A percentile compares a stretch with the other conserved stretches of the same genome.
Evolutionary conservation across 2,888 invertebrate species (phyloP).

Genomic region (Apotomis capreana): DNA sequence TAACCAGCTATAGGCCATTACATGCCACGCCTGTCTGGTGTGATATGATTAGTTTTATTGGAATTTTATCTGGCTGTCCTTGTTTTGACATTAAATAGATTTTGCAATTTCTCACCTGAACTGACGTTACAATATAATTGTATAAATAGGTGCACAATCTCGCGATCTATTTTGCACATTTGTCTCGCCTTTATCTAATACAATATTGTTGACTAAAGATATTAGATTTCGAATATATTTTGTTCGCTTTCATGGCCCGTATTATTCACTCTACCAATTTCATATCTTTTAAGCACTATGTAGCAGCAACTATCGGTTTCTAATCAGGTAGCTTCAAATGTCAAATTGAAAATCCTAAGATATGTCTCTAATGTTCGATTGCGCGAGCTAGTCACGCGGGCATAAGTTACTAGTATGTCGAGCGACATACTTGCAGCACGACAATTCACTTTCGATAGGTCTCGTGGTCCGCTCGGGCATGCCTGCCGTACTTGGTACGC

Average conservation of each 20-base stretch:
- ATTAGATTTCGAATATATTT: background rate
- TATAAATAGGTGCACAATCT: slow-evolving; percentile 21
- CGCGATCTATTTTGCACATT: slow-evolving; percentile 25
- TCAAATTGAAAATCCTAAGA: slow-evolving; percentile 51
- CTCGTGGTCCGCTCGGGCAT: slow-evolving; percentile 74
- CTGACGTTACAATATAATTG: slow-evolving; percentile 30
- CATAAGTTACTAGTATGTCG: slow-evolving; percentile 56
- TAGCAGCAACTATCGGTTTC: slow-evolving; percentile 15
- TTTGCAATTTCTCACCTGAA: slow-evolving; percentile 36
- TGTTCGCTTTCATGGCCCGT: background rate
- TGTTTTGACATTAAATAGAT: slow-evolving; percentile 31
- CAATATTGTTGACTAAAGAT: slow-evolving; percentile 5
- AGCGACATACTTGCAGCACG: slow-evolving; percentile 65
- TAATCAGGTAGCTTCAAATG: slow-evolving; percentile 46
- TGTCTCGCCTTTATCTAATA: slow-evolving; percentile 20
- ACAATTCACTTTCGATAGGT: slow-evolving; percentile 77
- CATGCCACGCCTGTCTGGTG: slow-evolving; percentile 40
- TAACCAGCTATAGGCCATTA: slow-evolving; percentile 39
- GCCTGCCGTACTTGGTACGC: slow-evolving; percentile 67
- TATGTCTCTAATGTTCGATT: slow-evolving; percentile 66
- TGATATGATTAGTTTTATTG: slow-evolving; percentile 42
- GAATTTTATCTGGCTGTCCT: slow-evolving; percentile 41
- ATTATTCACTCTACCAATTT: background rate
- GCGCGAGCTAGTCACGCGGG: slow-evolving; percentile 69
- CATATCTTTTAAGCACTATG: background rate